These are phyloP conservation scores for Patella caerulea DNA, from an alignment of 2,888 invertebrate species.

Conservation along the genomic window DNA sequence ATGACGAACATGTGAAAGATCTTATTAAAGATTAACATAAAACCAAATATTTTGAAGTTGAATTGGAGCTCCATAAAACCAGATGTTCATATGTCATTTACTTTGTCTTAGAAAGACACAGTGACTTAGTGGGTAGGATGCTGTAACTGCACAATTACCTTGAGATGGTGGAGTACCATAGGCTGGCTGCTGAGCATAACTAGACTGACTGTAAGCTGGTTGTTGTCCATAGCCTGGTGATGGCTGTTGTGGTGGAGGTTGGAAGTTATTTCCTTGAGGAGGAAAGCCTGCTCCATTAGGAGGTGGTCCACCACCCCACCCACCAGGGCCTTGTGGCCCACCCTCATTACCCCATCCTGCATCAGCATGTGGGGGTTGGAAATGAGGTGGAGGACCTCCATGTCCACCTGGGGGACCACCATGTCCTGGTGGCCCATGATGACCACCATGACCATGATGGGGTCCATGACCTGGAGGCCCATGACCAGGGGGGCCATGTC, in stretches of 20 bases:
- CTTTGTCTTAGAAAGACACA: no score
- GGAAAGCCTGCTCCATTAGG: neutral
- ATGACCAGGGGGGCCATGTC: neutral
- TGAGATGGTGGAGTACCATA: constrained; percentile 19
- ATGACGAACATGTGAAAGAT: no score
- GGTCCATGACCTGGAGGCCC: constrained; percentile 1
- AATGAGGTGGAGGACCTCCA: constrained; percentile 16
- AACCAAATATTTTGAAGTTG: no score
- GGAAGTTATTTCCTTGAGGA: constrained; percentile 9
- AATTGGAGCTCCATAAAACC: no score
- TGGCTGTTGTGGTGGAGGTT: constrained; percentile 32
- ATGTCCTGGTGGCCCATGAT: constrained; percentile 24
- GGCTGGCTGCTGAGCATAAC: constrained; percentile 9
- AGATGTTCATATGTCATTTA: no score
- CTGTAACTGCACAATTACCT: neutral
- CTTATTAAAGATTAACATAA: no score
- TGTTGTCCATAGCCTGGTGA: neutral
- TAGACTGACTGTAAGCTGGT: constrained; percentile 7
- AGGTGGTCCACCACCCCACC: neutral
- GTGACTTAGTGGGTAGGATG: no score
- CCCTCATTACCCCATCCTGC: constrained; percentile 16
- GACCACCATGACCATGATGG: constrained; percentile 25
- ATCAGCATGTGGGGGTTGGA: constrained; percentile 5
- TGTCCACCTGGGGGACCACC: constrained; percentile 26
- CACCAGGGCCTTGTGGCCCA: neutral